Evolutionary conservation across 2,888 invertebrate species (phyloP), one percentile per base, ranked within the genome.

Genomic region (Dorcus parallelipipedus): DNA sequence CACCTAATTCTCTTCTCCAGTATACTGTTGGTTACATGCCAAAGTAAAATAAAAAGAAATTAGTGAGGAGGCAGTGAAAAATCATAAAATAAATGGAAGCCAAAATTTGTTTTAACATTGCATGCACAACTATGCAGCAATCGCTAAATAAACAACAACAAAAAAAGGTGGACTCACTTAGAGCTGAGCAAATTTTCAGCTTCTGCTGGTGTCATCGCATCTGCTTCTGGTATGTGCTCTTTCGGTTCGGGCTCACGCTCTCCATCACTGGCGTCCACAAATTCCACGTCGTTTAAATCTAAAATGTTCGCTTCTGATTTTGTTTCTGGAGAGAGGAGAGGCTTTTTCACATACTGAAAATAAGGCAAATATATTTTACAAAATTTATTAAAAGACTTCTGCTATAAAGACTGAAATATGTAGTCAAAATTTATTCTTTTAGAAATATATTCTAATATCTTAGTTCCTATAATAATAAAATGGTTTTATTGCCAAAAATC

Each of bases 1-100:
- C 84, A 90, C 90, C 90, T 86, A 82, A 88, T 87, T 84, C 89
- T 89, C 83, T 87, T 90, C 84, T 90, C 90, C 88, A 89, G 83
- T 83, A 90, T 90, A 82, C 90, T 90, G 68, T 67, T 67, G 83
- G 80, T 80, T 79, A 67, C 80, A 80, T 81, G 81, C 80, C 80
- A 80, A 81, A 80, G 81, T 81, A 82, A 80, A 80, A 82, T 81
- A 83, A 66, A 67, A 67, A 65, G 63, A 67, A 62, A 65, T 67
- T 64, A 65, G 63, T 65, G 65, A 57, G 40, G 20, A 62, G 67
- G 65, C 65, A 66, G 51, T 51, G 61, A 66, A 62, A 66, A 60
- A 56, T 62, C 58, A 55, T 60, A 60, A 63, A 58, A 57, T 56
- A 56, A 54, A 51, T 38, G 50, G 47, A 56, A 58, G 61, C 47